Evolutionary conservation across 2,113 vertebrate species (phyloP).

Genomic region (Mirza zaza): DNA sequence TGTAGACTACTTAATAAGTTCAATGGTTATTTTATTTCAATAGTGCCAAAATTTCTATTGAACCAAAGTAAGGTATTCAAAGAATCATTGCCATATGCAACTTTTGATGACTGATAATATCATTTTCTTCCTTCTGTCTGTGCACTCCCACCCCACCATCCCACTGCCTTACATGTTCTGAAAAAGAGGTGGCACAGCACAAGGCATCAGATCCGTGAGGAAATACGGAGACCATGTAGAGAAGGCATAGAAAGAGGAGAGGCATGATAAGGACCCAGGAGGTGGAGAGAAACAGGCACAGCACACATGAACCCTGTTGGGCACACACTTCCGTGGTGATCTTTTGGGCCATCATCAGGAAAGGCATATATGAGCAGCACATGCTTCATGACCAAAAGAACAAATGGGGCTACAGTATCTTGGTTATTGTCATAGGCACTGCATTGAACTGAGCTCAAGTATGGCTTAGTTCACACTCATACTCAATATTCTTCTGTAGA

Average conservation of each 20-base stretch:
- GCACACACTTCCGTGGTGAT: too few relatives aligned
- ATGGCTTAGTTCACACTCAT: not conserved
- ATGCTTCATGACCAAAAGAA: too few relatives aligned
- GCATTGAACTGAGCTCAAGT: fast-evolving
- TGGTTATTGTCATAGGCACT: not conserved
- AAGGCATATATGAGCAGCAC: not conserved
- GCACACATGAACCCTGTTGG: fast-evolving
- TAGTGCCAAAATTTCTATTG: too few relatives aligned
- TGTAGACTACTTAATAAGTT: not conserved
- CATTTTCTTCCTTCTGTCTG: not conserved
- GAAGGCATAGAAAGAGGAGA: not conserved
- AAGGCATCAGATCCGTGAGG: not conserved
- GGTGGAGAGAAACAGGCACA: not conserved
- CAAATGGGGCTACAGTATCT: not conserved
- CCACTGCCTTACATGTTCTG: not conserved
- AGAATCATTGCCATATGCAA: not conserved
- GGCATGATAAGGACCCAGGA: not conserved
- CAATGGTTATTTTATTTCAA: not conserved
- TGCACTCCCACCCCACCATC: too few relatives aligned
- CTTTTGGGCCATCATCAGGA: not conserved
- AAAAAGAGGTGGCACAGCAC: not conserved
- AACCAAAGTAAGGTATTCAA: not conserved
- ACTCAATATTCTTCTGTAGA: not conserved
- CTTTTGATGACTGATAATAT: not conserved
- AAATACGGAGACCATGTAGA: not conserved